Base-by-base conservation (phyloP, 1,140 invertebrate species). In the Temnothorax curvispinosus region DNA sequence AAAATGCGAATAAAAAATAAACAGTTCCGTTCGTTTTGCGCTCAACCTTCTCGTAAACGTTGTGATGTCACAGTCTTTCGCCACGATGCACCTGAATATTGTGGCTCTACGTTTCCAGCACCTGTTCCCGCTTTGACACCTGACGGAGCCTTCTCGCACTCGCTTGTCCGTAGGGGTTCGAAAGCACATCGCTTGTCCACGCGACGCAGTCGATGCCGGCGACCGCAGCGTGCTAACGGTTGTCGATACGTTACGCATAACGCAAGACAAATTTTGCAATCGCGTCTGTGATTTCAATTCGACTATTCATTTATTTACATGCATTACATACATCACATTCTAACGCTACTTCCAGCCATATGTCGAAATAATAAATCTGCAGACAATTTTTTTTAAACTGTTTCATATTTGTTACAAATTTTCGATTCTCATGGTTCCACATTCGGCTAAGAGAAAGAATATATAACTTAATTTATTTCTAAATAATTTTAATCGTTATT, bases 41-140 rank as follows among this genome's bases (percentile, higher is more conserved):
- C 38, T 78, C 41, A 54, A 76, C 54, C 77, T 44, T 27, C 11
- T 77, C 77, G 62, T 77, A 72, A 87, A 84, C 35, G 54, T 47
- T 11, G 41, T 85, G 76, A 81, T 89, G 60, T 80, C 78, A 65
- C 38, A 71, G 60, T 81, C 54, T 69, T 90, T 89, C 77, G 64
- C 56, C 18, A 72, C 27, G 85, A 32, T 89, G 72, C 89, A 90
- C 54, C 78, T 87, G 89, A 87, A 85, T 44, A 58, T 71, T 52
- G 69, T 85, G 38, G 27, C 18, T 78, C 41, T 64, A 54, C 62
- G 69, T 18, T n/a, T 91, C 80, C 44, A 80, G 71, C 90, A 92
- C 89, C 90, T 92, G 91, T 89, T 89, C 52, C 47, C 44, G 65
- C 67, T 77, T 62, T 44, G 84, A 80, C 90, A 89, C 81, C 77